Evolutionary conservation across 2,113 vertebrate genomes (phyloP).

Genomic region (Spizaetus ornatus): DNA sequence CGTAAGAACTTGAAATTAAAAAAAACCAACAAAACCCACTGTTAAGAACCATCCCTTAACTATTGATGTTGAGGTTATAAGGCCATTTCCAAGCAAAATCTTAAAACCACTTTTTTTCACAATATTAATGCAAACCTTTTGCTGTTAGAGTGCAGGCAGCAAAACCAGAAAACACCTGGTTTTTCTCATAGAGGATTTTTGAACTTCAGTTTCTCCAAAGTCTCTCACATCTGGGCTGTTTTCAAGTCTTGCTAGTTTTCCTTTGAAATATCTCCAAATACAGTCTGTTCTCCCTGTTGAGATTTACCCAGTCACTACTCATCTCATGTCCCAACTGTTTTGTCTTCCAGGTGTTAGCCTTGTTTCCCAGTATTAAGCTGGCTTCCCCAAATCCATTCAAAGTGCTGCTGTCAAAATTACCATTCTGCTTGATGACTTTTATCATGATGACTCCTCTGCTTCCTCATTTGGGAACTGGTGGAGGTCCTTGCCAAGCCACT

Average conservation of each 20-base stretch:
- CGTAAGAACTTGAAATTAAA: not conserved
- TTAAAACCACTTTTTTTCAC: not conserved
- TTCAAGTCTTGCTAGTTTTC: not conserved
- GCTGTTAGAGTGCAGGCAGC: not conserved
- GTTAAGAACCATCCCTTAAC: not conserved
- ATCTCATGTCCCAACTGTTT: not conserved
- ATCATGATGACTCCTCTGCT: not conserved
- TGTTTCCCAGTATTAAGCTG: not conserved
- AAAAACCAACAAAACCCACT: not conserved
- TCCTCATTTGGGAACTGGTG: not conserved
- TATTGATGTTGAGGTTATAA: not conserved
- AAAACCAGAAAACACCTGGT: not conserved
- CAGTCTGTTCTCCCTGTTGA: not conserved
- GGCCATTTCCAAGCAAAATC: not conserved
- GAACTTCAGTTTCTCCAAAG: not conserved
- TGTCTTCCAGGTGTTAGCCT: not conserved
- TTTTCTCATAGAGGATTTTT: not conserved
- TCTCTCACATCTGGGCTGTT: not conserved
- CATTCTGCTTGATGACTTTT: not conserved
- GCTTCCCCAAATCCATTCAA: not conserved
- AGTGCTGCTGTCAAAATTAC: not conserved
- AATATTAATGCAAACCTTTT: not conserved
- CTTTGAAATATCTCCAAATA: constrained; percentile 9
- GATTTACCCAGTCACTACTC: not conserved
- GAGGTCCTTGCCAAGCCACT: no score